A percentile compares a stretch with the other conserved stretches of the same genome.
phyloP scores from a whole-genome alignment of 1,140 invertebrate genomes.

The Latrodectus geometricus region DNA sequence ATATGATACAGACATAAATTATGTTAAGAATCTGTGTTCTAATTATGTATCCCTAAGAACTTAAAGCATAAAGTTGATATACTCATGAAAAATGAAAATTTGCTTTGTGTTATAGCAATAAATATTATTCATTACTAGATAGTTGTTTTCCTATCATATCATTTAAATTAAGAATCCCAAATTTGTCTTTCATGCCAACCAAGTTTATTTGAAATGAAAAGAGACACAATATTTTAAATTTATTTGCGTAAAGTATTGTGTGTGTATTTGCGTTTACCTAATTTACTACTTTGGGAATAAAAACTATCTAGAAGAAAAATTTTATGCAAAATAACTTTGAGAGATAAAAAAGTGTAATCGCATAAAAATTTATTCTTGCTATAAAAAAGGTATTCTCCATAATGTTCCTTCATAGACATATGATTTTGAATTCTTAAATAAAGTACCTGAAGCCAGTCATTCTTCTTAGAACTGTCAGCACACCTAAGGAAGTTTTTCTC shows the following conservation, averaged over 20 bases:
- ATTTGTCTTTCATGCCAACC: too few relatives aligned
- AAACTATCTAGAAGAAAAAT: neutral
- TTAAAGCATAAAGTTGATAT: too few relatives aligned
- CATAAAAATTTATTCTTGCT: slow-evolving; percentile 47
- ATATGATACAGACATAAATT: too few relatives aligned
- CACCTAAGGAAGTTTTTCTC: slow-evolving; percentile 25
- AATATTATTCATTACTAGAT: too few relatives aligned
- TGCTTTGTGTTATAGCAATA: too few relatives aligned
- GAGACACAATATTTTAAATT: neutral
- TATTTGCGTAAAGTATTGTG: neutral
- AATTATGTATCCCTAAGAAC: too few relatives aligned
- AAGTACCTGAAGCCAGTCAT: slow-evolving; percentile 31
- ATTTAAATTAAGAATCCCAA: too few relatives aligned
- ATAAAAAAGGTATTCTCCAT: slow-evolving; percentile 35
- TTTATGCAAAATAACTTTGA: neutral
- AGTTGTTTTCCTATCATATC: too few relatives aligned
- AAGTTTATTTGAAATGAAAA: neutral
- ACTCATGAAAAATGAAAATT: too few relatives aligned
- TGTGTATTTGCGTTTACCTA: neutral
- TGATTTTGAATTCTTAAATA: slow-evolving; percentile 39
- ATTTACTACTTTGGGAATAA: neutral
- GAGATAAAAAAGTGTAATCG: neutral
- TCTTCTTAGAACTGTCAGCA: slow-evolving; percentile 40
- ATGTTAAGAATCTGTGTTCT: too few relatives aligned
- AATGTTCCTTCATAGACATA: slow-evolving; percentile 28